Base-by-base conservation (phyloP, 2,113 vertebrate species). In the Tricholaema leucomelas region DNA sequence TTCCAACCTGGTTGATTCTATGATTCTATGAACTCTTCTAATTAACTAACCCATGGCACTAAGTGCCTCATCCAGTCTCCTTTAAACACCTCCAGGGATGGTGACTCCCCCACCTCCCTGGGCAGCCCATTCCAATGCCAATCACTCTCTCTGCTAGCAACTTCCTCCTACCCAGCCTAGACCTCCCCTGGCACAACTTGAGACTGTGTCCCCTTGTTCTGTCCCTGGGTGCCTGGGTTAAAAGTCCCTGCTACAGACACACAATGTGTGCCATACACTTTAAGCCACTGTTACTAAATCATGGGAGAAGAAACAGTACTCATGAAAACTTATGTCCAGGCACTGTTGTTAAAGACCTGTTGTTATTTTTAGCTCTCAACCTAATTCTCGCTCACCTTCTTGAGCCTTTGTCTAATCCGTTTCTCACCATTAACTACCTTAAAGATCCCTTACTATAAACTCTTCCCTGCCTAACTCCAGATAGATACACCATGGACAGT, bases 321-420 rank as follows among this genome's bases (percentile, higher is more conserved):
- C 11, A 3, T 64, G 35, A 79, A 89, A 96, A 95, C 24, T 82
- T 77, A 58, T 0, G 6, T 36, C 21, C 28, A 50, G 54, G 71
- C 44, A 59, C 54, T 60, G 36, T 58, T 69, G 40, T 69, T 58
- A 94, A 93, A 94, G 84, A 79, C 74, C 93, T 95, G 58, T 20
- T 81, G 55, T 52, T 95, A 92, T 92, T 94, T 92, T 96, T 93
- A 94, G 59, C 79, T 85, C 74, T 52, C 40, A 56, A 50, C 58
- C 58, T 95, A 93, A 94, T 94, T 94, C 92, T 79, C 81, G 40
- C 31, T 94, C 73, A 94, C 84, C 87, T 93, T 94, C 81, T 73
- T 23, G 3, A 91, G 71, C 63, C 8, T 79, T 79, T 46, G 16
- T 25, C 81, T 93, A 95, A 95, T 93, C 78, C 78, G 86, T 93